phyloP scores from a whole-genome alignment of 1,140 invertebrate species.

The Lordiphosa stackelbergi region DNA sequence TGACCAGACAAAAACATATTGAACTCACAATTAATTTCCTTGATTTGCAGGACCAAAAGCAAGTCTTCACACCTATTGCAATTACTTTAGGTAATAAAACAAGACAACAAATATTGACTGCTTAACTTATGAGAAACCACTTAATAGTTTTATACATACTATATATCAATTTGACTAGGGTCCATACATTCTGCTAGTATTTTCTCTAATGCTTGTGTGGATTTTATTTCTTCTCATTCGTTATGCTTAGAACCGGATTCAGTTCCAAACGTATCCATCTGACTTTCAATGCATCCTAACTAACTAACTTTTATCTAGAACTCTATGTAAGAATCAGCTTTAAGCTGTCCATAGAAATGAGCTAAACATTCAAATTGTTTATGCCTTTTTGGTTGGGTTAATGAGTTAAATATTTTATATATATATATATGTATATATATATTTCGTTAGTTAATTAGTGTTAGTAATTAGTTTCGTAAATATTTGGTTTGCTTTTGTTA shows the following conservation, averaged over 20 bases:
- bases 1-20: too few relatives aligned
- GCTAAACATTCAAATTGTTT: conserved; percentile 38
- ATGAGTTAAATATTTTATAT: conserved; percentile 50
- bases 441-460: conserved; percentile 54
- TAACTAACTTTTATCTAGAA: conserved; percentile 50
- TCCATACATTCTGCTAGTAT: conserved; percentile 52
- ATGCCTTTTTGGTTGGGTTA: conserved; percentile 43
- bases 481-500: conserved; percentile 52
- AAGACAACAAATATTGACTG: too few relatives aligned
- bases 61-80: too few relatives aligned
- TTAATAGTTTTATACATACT: too few relatives aligned
- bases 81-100: too few relatives aligned
- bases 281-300: conserved; percentile 34
- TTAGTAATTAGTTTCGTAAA: conserved; percentile 60
- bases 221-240: conserved; percentile 15
- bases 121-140: too few relatives aligned
- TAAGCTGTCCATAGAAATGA: conserved; percentile 17
- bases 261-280: conserved; percentile 12
- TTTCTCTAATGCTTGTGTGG: conserved; percentile 56
- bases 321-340: conserved; percentile 54
- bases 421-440: conserved; percentile 53
- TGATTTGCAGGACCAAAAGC: too few relatives aligned
- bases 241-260: neutral
- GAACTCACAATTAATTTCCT: too few relatives aligned
- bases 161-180: too few relatives aligned